These are phyloP conservation scores for Caretta caretta DNA, from an alignment of 2,113 vertebrate genomes.

Conservation along the genomic window DNA sequence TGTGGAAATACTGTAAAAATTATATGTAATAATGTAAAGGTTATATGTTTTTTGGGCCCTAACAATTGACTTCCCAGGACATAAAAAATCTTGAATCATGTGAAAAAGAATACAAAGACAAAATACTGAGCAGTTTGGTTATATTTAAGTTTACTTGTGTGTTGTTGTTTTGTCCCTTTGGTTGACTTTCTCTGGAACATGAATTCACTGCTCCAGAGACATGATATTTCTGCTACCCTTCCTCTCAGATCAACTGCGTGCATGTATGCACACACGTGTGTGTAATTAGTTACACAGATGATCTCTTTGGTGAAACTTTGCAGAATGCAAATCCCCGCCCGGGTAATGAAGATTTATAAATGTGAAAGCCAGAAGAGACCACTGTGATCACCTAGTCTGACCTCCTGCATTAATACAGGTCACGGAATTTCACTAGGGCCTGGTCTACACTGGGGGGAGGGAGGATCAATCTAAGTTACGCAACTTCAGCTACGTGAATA, in stretches of 20 bases:
- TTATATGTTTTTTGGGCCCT: background rate
- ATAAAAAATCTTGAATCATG: background rate
- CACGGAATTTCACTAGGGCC: no score
- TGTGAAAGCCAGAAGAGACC: background rate
- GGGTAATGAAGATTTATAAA: background rate
- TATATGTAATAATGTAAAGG: background rate
- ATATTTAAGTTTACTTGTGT: background rate
- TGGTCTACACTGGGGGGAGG: no score
- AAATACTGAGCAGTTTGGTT: background rate
- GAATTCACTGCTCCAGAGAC: background rate
- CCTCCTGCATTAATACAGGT: no score
- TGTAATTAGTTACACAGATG: background rate
- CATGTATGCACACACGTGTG: fast-evolving
- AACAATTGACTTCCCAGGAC: background rate
- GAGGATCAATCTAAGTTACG: no score
- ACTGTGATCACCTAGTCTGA: fast-evolving
- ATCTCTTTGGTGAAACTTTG: background rate
- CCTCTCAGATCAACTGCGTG: background rate
- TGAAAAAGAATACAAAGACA: background rate
- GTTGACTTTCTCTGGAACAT: background rate
- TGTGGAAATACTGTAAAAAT: background rate
- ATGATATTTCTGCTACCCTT: background rate
- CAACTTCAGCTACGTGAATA: no score
- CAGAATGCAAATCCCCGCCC: background rate
- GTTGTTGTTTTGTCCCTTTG: background rate